Evolutionary conservation across 2,797 vertebrate species (phyloP).

Genomic region (Lacerta agilis): DNA sequence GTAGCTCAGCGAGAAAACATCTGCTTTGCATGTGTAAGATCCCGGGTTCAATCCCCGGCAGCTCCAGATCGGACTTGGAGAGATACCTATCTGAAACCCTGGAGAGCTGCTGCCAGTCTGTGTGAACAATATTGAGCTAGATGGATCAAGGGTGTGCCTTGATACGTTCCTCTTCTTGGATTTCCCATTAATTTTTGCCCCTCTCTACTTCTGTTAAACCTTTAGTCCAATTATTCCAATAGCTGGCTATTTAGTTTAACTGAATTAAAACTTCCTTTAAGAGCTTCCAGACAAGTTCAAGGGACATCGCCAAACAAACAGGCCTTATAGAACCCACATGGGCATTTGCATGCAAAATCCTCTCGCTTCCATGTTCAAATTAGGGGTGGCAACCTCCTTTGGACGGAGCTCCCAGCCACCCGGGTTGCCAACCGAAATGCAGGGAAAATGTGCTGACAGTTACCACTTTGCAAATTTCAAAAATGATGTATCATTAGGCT

Average conservation of each 20-base stretch:
- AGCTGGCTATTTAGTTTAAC: background rate
- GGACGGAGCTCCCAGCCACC: background rate
- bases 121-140: too few species aligned
- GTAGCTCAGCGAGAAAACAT: too few species aligned
- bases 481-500: background rate
- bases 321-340: background rate
- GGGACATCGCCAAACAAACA: constrained; percentile 21
- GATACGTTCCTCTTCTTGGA: too few species aligned
- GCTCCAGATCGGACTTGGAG: too few species aligned
- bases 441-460: constrained; percentile 5
- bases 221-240: background rate
- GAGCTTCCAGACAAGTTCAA: constrained; percentile 6
- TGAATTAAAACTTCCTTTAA: background rate
- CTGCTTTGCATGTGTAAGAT: too few species aligned
- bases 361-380: background rate
- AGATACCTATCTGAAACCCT: too few species aligned
- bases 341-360: background rate
- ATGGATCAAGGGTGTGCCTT: too few species aligned
- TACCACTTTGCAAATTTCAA: constrained; percentile 6
- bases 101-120: too few species aligned
- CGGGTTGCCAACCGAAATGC: background rate
- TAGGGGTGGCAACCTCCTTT: background rate
- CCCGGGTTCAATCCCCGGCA: too few species aligned
- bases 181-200: background rate
- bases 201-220: too few species aligned